phyloP scores from a whole-genome alignment of 2,113 vertebrate genomes.

The western clawed frog (Xenopus tropicalis) region DNA sequence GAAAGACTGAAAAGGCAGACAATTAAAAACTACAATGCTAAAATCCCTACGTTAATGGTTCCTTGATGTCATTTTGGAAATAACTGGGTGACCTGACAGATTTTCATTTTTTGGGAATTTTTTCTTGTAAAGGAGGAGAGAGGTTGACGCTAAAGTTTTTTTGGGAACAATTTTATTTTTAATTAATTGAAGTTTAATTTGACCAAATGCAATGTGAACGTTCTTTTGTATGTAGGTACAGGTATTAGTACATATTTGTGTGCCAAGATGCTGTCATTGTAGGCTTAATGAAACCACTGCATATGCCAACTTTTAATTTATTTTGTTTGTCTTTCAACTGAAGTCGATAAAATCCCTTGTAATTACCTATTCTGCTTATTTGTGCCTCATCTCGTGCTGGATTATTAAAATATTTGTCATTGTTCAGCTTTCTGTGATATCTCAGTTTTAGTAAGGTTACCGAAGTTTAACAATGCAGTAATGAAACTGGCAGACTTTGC shows the following conservation, averaged over 20 bases:
- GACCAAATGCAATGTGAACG: neutral
- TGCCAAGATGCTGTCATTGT: constrained; percentile 24
- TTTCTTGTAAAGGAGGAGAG: no score
- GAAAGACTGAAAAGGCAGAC: no score
- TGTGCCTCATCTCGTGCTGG: neutral
- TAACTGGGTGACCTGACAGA: no score
- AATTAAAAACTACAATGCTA: no score
- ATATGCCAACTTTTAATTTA: constrained; percentile 1
- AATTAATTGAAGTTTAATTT: neutral
- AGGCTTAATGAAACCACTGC: neutral
- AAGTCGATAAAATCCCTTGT: constrained; percentile 1
- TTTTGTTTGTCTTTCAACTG: constrained; percentile 9
- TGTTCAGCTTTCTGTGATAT: neutral
- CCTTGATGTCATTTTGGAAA: no score
- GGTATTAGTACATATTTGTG: neutral
- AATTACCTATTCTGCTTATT: constrained; percentile 3
- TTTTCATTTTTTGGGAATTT: no score
- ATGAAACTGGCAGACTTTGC: neutral
- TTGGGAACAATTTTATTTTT: neutral
- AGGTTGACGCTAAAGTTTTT: no score
- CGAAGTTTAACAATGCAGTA: neutral
- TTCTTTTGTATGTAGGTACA: constrained; percentile 5
- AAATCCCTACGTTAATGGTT: no score
- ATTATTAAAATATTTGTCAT: constrained; percentile 4
- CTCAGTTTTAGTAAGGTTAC: neutral